Percentiles rank a stretch among this genome's conserved stretches.
Conservation (phyloP, 2,797 vertebrate genomes). For the Semaprochilodus insignis region DNA sequence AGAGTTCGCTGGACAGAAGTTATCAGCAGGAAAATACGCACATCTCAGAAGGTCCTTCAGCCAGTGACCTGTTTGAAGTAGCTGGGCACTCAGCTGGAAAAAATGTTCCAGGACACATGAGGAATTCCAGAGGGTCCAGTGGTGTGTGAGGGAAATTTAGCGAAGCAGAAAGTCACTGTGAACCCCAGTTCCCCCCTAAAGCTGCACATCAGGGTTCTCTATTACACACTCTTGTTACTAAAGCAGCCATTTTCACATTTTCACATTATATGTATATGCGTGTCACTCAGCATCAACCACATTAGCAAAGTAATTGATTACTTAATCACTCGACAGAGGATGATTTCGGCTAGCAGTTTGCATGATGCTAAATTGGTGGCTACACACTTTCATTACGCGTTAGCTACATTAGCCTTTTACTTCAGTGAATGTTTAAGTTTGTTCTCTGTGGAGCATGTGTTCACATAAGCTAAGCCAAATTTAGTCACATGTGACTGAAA, state of each 20-base stretch:
- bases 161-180: slow-evolving; percentile 32
- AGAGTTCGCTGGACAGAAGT: not conserved
- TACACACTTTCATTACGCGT: no score
- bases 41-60: slow-evolving; percentile 4
- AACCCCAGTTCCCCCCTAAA: slow-evolving; percentile 15
- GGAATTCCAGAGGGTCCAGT: slow-evolving; percentile 45
- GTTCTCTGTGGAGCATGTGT: no score
- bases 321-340: not conserved
- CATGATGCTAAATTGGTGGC: no score
- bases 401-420: no score
- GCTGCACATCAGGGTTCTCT: slow-evolving; percentile 31
- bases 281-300: not conserved
- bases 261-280: no score
- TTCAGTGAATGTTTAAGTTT: no score
- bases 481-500: no score
- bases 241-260: not conserved
- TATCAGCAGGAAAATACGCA: not conserved
- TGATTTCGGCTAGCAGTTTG: no score
- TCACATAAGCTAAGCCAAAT: no score
- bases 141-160: slow-evolving; percentile 41
- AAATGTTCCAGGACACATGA: slow-evolving; percentile 41
- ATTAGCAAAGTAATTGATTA: not conserved
- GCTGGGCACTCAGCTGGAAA: slow-evolving; percentile 47
- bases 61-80: slow-evolving; percentile 22
- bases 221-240: not conserved